Evolutionary conservation across 2,888 invertebrate genomes (phyloP).

Genomic region (Selenia dentaria): DNA sequence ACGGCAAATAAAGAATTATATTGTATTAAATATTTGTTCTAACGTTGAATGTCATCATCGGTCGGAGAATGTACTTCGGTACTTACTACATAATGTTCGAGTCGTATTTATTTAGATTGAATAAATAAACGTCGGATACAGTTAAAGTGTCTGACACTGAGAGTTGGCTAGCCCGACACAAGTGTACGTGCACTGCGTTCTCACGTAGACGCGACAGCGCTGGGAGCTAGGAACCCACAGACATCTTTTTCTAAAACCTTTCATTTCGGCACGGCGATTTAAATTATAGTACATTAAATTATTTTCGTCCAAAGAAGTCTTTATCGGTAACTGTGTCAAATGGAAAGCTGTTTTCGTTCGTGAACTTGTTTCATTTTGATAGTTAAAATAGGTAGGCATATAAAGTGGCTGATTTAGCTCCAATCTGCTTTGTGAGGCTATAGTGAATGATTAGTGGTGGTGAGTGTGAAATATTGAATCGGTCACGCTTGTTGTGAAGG

Average conservation of each 20-base stretch:
- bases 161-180: constrained; percentile 18
- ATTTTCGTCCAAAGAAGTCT: constrained; percentile 4
- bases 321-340: constrained; percentile 17
- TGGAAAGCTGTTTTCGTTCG: constrained; percentile 14
- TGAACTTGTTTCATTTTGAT: constrained; percentile 1
- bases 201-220: constrained; percentile 28
- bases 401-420: constrained; percentile 49
- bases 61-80: constrained; percentile 1
- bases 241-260: constrained; percentile 23
- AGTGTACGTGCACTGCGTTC: constrained; percentile 27
- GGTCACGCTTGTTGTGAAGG: constrained; percentile 62
- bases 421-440: constrained; percentile 66
- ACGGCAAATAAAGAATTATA: constrained; percentile 2
- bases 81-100: constrained; percentile 13
- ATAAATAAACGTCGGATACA: constrained; percentile 36
- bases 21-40: constrained; percentile 10
- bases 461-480: constrained; percentile 76
- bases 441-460: constrained; percentile 72
- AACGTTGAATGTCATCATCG: constrained; percentile 11
- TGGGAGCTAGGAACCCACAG: constrained; percentile 13
- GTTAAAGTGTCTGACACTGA: constrained; percentile 33
- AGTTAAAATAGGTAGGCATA: constrained; percentile 19
- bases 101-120: constrained; percentile 32
- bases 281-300: constrained; percentile 14
- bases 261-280: constrained; percentile 19